Percentiles rank a stretch among this genome's conserved stretches.
Conservation (phyloP, 2,797 vertebrate species). For the Chaunax sp. region DNA sequence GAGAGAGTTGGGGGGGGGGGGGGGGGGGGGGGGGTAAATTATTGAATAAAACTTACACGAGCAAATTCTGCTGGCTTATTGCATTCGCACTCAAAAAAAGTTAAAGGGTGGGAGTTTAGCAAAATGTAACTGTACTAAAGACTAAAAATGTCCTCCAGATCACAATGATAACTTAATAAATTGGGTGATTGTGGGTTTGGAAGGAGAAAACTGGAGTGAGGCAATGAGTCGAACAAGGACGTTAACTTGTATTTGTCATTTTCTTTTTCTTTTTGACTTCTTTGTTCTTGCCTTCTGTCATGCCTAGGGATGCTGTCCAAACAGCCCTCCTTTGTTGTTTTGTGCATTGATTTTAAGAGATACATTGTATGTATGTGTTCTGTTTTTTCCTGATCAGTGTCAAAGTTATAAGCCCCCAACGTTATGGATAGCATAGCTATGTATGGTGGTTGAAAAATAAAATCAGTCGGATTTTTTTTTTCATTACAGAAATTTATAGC, state of each 20-base stretch:
- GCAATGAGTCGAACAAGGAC: constrained; percentile 59
- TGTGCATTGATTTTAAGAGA: constrained; percentile 47
- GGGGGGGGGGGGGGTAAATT: constrained; percentile 77
- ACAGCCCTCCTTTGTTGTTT: constrained; percentile 47
- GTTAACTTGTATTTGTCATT: constrained; percentile 56
- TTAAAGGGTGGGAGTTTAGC: constrained; percentile 43
- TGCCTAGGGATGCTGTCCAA: constrained; percentile 36
- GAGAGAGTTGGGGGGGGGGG: constrained; percentile 39
- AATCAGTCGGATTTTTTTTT: constrained; percentile 1
- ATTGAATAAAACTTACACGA: constrained; percentile 74
- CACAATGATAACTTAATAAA: constrained; percentile 46
- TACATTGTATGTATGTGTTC: constrained; percentile 44
- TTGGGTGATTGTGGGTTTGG: constrained; percentile 40
- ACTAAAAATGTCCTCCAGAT: constrained; percentile 51
- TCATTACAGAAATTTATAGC: constrained; percentile 11
- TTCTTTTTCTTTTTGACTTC: constrained; percentile 42
- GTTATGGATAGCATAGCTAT: constrained; percentile 13
- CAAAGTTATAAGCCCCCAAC: constrained; percentile 33
- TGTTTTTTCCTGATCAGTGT: constrained; percentile 25
- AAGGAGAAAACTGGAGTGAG: constrained; percentile 34
- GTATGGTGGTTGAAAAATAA: constrained; percentile 5
- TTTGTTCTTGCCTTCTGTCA: constrained; percentile 56
- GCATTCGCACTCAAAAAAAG: constrained; percentile 81
- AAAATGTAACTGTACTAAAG: constrained; percentile 58
- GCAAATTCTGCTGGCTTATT: constrained; percentile 77